Conservation (phyloP, 1,140 invertebrate species). For the Drosophila lini region DNA sequence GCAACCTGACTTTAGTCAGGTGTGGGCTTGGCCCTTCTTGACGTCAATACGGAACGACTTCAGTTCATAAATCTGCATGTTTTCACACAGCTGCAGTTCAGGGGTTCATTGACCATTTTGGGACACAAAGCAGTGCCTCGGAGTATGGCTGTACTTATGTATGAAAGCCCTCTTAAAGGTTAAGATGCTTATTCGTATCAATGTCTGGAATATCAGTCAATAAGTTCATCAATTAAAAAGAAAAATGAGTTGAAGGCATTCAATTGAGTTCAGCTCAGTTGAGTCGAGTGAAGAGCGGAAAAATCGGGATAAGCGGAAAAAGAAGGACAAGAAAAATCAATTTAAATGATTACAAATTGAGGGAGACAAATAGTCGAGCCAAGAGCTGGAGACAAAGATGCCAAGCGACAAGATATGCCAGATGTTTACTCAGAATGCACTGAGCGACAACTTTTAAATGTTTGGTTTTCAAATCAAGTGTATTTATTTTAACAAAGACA, state of each 20-base stretch:
- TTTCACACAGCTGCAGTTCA: slow-evolving; percentile 32
- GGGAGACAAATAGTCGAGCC: slow-evolving; percentile 73
- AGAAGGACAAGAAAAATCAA: slow-evolving; percentile 80
- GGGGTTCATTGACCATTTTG: slow-evolving; percentile 65
- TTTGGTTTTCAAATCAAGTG: not conserved
- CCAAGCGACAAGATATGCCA: slow-evolving; percentile 47
- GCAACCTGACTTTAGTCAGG: slow-evolving; percentile 19
- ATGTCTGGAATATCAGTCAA: slow-evolving; percentile 45
- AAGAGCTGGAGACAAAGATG: slow-evolving; percentile 44
- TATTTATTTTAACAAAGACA: not conserved
- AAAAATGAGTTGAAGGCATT: slow-evolving; percentile 26
- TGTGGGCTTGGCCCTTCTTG: slow-evolving; percentile 24
- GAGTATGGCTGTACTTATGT: slow-evolving; percentile 6
- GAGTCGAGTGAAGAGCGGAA: slow-evolving; percentile 29
- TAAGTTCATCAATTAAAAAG: slow-evolving; percentile 78
- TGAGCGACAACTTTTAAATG: slow-evolving; percentile 7
- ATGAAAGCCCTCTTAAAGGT: slow-evolving; percentile 36
- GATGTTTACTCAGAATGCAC: slow-evolving; percentile 26
- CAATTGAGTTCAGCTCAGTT: slow-evolving; percentile 12
- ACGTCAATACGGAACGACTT: slow-evolving; percentile 28
- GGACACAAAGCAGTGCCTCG: slow-evolving; percentile 24
- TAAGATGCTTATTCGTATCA: slow-evolving; percentile 63
- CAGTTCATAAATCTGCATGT: slow-evolving; percentile 42
- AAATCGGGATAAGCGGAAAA: slow-evolving; percentile 37
- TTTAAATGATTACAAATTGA: slow-evolving; percentile 83